phyloP scores from a whole-genome alignment of 2,113 vertebrate genomes.

The Ceratotherium simum region DNA sequence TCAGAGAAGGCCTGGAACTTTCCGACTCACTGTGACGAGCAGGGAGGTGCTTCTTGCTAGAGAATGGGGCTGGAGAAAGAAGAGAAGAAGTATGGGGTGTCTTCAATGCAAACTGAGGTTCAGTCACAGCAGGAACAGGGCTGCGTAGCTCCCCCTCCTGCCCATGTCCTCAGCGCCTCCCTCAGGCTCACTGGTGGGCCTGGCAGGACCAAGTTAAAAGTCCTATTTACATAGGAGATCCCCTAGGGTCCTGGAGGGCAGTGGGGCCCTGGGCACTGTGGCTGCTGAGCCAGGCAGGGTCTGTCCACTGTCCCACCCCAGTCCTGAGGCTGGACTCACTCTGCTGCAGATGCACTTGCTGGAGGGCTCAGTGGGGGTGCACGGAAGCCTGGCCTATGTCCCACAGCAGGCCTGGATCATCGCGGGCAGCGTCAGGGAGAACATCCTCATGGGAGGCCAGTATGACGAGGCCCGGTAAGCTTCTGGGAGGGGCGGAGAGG shows the following conservation, averaged over 20 bases:
- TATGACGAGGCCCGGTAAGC: slow-evolving; percentile 50
- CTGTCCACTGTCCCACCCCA: fast-evolving
- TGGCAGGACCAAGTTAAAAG: not conserved
- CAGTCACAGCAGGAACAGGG: not conserved
- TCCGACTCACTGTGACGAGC: not conserved
- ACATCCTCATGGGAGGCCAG: slow-evolving; percentile 87
- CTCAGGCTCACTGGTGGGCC: not conserved
- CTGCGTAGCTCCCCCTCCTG: not conserved
- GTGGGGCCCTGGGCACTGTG: not conserved
- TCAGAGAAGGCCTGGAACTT: not conserved
- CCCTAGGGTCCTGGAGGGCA: not conserved
- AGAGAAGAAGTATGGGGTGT: fast-evolving
- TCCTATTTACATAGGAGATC: not conserved
- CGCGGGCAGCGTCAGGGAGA: slow-evolving; percentile 86
- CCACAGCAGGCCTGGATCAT: slow-evolving; percentile 92
- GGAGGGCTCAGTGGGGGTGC: slow-evolving; percentile 82
- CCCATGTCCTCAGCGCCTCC: not conserved
- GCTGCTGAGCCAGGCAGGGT: not conserved
- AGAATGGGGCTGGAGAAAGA: not conserved
- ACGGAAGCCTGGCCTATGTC: slow-evolving; percentile 89
- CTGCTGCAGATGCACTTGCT: slow-evolving; percentile 74
- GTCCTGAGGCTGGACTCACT: not conserved
- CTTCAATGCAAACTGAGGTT: not conserved
- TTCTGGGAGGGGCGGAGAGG: not conserved
- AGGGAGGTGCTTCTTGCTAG: not conserved